phyloP scores from a whole-genome alignment of 2,888 invertebrate species.

The Metallyticus violacea region DNA sequence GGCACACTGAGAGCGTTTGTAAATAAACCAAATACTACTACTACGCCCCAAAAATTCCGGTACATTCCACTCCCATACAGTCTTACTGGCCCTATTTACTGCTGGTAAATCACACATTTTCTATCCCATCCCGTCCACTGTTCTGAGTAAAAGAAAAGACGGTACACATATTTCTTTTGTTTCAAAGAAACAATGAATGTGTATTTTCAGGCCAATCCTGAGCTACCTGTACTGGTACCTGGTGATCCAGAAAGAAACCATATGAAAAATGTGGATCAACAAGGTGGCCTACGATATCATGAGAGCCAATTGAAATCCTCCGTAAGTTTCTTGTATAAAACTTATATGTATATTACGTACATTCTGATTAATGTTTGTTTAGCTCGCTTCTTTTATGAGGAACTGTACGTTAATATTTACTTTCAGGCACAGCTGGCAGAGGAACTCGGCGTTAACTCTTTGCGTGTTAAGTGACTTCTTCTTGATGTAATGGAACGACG shows the following conservation, averaged over 20 bases:
- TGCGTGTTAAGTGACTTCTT: neutral
- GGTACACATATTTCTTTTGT: neutral
- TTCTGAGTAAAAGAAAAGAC: too few relatives aligned
- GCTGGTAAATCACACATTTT: too few relatives aligned
- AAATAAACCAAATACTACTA: too few relatives aligned
- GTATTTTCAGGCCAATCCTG: slow-evolving; percentile 54
- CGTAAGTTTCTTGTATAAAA: slow-evolving; percentile 41
- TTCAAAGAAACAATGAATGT: neutral
- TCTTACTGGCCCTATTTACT: too few relatives aligned
- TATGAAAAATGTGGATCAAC: slow-evolving; percentile 62
- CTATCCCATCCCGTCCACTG: too few relatives aligned
- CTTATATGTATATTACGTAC: neutral
- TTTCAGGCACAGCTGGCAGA: neutral
- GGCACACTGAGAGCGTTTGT: too few relatives aligned
- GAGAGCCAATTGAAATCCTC: slow-evolving; percentile 71
- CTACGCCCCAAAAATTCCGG: too few relatives aligned
- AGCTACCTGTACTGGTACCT: slow-evolving; percentile 70
- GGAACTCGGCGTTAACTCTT: neutral
- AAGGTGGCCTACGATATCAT: slow-evolving; percentile 76
- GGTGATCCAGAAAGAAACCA: slow-evolving; percentile 80
- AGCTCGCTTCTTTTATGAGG: neutral
- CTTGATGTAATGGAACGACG: too few relatives aligned
- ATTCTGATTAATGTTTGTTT: neutral
- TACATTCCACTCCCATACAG: too few relatives aligned
- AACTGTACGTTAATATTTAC: neutral